Conservation (phyloP, 92 coral and sea anemone species). For the Porites divaricata region DNA sequence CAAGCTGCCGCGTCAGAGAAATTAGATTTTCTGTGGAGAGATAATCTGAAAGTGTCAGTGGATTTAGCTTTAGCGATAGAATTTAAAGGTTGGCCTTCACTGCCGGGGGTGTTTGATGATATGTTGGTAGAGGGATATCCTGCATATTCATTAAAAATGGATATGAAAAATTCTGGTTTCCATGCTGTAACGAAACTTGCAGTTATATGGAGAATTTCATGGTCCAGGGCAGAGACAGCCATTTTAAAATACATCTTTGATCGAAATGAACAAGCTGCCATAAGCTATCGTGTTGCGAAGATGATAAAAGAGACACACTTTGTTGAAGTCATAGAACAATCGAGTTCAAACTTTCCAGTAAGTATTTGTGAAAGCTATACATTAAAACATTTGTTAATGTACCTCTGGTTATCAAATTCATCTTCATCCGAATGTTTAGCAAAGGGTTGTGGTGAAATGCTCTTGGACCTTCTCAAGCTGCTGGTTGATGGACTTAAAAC, state of each 20-base stretch:
- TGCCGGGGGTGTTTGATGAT: conserved; percentile 21
- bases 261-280: conserved; percentile 21
- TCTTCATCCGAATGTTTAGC: background rate
- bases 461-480: conserved; percentile 18
- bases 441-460: conserved; percentile 27
- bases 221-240: conserved; percentile 32
- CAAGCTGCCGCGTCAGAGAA: conserved; percentile 35
- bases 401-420: conserved; percentile 10
- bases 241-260: conserved; percentile 33
- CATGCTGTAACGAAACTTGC: conserved; percentile 27
- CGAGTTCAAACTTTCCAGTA: background rate
- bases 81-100: conserved; percentile 33
- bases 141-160: conserved; percentile 1
- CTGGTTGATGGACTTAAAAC: conserved; percentile 8
- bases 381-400: conserved; percentile 34
- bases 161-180: conserved; percentile 23
- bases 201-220: conserved; percentile 28
- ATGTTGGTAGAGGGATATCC: conserved; percentile 12
- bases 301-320: conserved; percentile 42
- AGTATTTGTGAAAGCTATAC: conserved; percentile 10
- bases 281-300: conserved; percentile 39
- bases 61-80: conserved; percentile 33
- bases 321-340: conserved; percentile 1
- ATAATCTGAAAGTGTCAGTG: conserved; percentile 28
- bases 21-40: conserved; percentile 26